phyloP scores from a whole-genome alignment of 2,888 invertebrate species.

The Heliothis peltigera region DNA sequence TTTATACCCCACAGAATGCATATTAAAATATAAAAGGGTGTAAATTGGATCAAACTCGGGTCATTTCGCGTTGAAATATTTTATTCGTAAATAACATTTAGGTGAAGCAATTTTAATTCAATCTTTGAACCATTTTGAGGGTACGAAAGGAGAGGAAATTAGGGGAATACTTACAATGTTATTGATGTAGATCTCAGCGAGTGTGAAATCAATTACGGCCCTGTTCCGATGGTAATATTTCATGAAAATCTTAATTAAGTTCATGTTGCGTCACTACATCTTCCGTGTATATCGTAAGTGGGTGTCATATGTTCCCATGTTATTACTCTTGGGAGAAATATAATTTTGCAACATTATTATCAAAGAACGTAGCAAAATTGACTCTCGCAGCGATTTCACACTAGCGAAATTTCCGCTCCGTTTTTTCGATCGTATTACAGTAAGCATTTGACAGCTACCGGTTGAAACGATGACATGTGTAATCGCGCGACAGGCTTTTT shows the following conservation, averaged over 20 bases:
- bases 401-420: too few species aligned
- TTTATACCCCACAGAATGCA: not conserved
- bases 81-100: slow-evolving; percentile 48
- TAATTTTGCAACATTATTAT: not conserved
- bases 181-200: slow-evolving; percentile 40
- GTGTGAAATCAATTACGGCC: slow-evolving; percentile 42
- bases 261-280: slow-evolving; percentile 18
- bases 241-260: slow-evolving; percentile 45
- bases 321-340: not conserved
- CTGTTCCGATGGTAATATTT: slow-evolving; percentile 40
- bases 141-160: slow-evolving; percentile 44
- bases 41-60: slow-evolving; percentile 36
- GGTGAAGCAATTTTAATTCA: slow-evolving; percentile 47
- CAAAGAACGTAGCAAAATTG: not conserved
- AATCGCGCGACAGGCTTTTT: too few species aligned
- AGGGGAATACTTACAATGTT: slow-evolving; percentile 45
- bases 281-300: slow-evolving; percentile 14
- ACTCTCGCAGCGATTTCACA: too few species aligned
- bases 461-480: too few species aligned
- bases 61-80: slow-evolving; percentile 40
- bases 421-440: too few species aligned
- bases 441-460: too few species aligned
- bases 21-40: slow-evolving; percentile 9
- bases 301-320: slow-evolving; percentile 8
- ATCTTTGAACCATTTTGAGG: slow-evolving; percentile 40